Conservation (phyloP, 2,113 vertebrate genomes). For the Hirundichthys speculiger region DNA sequence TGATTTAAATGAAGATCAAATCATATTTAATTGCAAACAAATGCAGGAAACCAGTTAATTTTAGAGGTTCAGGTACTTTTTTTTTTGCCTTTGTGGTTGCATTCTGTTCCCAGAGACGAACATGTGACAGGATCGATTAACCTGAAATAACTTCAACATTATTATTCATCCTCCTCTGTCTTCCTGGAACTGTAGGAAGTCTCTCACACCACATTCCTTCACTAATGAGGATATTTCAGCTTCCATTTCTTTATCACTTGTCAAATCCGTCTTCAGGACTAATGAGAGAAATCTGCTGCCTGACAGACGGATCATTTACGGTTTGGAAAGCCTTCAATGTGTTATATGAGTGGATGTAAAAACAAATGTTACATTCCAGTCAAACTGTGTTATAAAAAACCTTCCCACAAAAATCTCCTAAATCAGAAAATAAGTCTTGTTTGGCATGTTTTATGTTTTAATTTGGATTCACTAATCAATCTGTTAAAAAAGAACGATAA, state of each 20-base stretch:
- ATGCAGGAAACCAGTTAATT: no score
- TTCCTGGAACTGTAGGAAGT: slow-evolving; percentile 22
- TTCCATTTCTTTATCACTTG: background rate
- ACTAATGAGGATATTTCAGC: slow-evolving; percentile 49
- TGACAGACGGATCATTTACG: slow-evolving; percentile 1
- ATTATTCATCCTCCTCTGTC: slow-evolving; percentile 42
- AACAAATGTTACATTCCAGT: slow-evolving; percentile 1
- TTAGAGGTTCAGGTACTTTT: no score
- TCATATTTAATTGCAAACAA: no score
- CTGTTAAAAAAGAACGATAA: slow-evolving; percentile 10
- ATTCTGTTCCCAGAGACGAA: background rate
- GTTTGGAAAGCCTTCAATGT: slow-evolving; percentile 12
- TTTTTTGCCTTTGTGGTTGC: no score
- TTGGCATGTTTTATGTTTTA: slow-evolving; percentile 1
- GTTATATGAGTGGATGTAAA: slow-evolving; percentile 11
- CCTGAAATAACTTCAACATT: slow-evolving; percentile 24
- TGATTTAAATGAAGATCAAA: no score
- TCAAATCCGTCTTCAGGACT: slow-evolving; percentile 35
- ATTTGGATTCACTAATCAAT: slow-evolving; percentile 18
- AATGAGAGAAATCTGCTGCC: slow-evolving; percentile 35
- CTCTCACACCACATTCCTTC: slow-evolving; percentile 50
- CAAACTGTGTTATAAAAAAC: background rate
- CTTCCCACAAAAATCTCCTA: no score
- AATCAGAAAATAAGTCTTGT: background rate
- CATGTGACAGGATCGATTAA: slow-evolving; percentile 35